Percentiles rank a stretch among this genome's conserved stretches.
phyloP scores from a whole-genome alignment of 2,113 vertebrate species.

The Castor canadensis region DNA sequence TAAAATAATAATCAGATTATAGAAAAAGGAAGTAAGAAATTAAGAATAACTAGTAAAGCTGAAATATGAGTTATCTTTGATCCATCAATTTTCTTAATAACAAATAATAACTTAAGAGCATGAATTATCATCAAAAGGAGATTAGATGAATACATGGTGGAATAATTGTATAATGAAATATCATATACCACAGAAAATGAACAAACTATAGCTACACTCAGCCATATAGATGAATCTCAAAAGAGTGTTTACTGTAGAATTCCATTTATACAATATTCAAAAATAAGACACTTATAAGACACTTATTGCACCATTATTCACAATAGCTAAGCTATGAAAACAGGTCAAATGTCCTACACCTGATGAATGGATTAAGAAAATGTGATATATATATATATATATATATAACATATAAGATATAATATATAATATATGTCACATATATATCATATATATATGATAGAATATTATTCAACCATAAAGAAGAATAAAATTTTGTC shows the following conservation, averaged over 20 bases:
- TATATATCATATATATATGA: too few relatives aligned
- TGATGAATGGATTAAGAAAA: too few relatives aligned
- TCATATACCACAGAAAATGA: neutral
- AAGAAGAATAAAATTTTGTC: too few relatives aligned
- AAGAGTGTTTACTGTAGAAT: neutral
- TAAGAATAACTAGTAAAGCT: neutral
- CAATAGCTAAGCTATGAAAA: too few relatives aligned
- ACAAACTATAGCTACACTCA: neutral
- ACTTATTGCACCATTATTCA: too few relatives aligned
- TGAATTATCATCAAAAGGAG: neutral
- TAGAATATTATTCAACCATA: too few relatives aligned
- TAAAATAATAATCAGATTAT: neutral
- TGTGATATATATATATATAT: too few relatives aligned
- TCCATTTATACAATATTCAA: neutral
- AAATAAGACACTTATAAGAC: too few relatives aligned
- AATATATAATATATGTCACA: too few relatives aligned
- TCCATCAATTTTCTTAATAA: neutral
- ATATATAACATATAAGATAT: too few relatives aligned
- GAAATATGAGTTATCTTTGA: neutral
- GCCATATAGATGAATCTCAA: neutral
- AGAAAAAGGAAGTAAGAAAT: neutral
- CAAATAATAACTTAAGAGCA: neutral
- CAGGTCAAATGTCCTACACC: too few relatives aligned
- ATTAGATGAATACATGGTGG: neutral
- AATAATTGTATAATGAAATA: neutral